Conservation (phyloP, 2,113 vertebrate species). For the Serilophus lunatus region DNA sequence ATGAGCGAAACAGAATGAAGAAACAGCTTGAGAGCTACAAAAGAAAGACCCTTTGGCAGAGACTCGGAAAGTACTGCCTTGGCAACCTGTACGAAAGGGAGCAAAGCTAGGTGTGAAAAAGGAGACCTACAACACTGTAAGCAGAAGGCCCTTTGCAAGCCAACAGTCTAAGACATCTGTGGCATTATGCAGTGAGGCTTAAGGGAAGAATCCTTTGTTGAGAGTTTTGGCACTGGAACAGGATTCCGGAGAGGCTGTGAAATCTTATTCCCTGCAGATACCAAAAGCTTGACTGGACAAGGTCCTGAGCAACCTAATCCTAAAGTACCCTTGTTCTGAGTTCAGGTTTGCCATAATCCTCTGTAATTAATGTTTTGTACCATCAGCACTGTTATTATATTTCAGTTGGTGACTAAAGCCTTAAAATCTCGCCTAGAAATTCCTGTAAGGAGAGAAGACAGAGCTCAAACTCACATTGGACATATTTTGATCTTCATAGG, state of each 20-base stretch:
- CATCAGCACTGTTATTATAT: not conserved
- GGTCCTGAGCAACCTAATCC: not conserved
- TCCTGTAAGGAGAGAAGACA: not conserved
- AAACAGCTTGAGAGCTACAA: not conserved
- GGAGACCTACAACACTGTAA: not conserved
- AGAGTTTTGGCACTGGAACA: not conserved
- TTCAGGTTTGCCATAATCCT: not conserved
- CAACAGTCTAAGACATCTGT: not conserved
- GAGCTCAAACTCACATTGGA: not conserved
- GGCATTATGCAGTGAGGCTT: rapidly evolving
- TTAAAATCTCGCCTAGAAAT: not conserved
- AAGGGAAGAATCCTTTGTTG: not conserved
- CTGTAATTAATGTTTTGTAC: not conserved
- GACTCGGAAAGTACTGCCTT: not conserved
- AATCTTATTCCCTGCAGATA: not conserved
- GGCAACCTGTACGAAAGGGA: not conserved
- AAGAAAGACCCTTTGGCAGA: not conserved
- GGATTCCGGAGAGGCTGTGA: not conserved
- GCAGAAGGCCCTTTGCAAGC: not conserved
- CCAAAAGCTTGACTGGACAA: not conserved
- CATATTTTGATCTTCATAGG: not conserved
- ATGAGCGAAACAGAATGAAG: not conserved
- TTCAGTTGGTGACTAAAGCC: not conserved
- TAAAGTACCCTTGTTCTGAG: not conserved
- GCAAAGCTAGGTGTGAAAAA: not conserved